A percentile compares a stretch with the other conserved stretches of the same genome.
These are phyloP conservation scores for Proctacanthus coquilletti DNA, from an alignment of 1,140 invertebrate species.

Conservation along the genomic window DNA sequence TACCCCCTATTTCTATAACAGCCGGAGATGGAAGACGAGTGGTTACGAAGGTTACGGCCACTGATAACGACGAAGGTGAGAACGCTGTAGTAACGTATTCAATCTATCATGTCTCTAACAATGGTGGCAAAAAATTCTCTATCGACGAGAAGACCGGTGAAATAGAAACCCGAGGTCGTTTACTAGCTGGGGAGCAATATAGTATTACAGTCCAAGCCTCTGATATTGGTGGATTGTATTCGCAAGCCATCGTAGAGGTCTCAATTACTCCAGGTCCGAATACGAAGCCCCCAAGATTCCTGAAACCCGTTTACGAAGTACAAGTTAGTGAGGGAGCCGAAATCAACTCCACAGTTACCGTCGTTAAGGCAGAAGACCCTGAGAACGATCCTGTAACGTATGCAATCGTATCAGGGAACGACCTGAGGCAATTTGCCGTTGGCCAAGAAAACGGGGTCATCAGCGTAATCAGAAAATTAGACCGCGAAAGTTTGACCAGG, in stretches of 20 bases:
- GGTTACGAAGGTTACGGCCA: slow-evolving; percentile 65
- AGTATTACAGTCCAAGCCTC: slow-evolving; percentile 71
- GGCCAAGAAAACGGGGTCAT: slow-evolving; percentile 67
- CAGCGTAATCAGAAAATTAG: slow-evolving; percentile 64
- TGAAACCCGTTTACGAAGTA: slow-evolving; percentile 63
- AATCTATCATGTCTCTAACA: slow-evolving; percentile 80
- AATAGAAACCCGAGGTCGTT: slow-evolving; percentile 56
- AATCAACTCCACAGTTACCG: slow-evolving; percentile 67
- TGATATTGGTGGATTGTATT: slow-evolving; percentile 50
- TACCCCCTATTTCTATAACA: slow-evolving; percentile 58
- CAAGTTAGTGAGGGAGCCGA: slow-evolving; percentile 76
- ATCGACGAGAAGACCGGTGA: slow-evolving; percentile 66
- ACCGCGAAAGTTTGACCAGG: slow-evolving; percentile 70
- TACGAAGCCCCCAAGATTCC: slow-evolving; percentile 65
- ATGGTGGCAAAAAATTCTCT: slow-evolving; percentile 68
- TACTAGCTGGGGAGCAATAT: slow-evolving; percentile 75
- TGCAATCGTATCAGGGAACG: slow-evolving; percentile 71
- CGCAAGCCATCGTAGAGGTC: slow-evolving; percentile 72
- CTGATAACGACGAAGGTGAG: slow-evolving; percentile 69
- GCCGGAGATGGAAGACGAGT: slow-evolving; percentile 60
- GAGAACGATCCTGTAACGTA: slow-evolving; percentile 77
- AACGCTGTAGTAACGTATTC: slow-evolving; percentile 69
- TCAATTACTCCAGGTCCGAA: slow-evolving; percentile 69
- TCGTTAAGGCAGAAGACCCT: slow-evolving; percentile 64
- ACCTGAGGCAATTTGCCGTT: slow-evolving; percentile 68